These are phyloP conservation scores for Numenius phaeopus DNA, from an alignment of 2,797 vertebrate species.

Conservation along the genomic window DNA sequence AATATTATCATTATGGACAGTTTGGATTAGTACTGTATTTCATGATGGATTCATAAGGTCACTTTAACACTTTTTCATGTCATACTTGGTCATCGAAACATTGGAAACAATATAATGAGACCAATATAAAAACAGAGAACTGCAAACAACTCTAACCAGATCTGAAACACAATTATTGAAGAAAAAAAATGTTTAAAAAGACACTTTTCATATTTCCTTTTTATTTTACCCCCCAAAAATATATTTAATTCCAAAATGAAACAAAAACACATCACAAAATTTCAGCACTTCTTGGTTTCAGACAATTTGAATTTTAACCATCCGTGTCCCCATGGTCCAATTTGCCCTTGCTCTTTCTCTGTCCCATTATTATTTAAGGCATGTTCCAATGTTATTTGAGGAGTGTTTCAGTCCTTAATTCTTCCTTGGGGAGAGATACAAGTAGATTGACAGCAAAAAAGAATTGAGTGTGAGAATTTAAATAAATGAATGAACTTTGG, in stretches of 20 bases:
- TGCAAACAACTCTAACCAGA: neutral
- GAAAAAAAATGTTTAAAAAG: neutral
- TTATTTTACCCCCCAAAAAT: neutral
- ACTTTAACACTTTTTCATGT: neutral
- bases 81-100: neutral
- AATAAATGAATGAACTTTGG: neutral
- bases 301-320: neutral
- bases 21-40: neutral
- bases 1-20: neutral
- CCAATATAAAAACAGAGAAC: neutral
- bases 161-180: neutral
- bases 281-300: neutral
- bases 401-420: neutral
- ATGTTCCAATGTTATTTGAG: neutral
- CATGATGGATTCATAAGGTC: neutral
- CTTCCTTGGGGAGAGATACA: neutral
- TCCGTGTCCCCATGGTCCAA: neutral
- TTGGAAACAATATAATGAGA: neutral
- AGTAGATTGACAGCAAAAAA: neutral
- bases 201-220: neutral
- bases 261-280: neutral
- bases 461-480: neutral
- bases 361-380: neutral
- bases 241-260: neutral
- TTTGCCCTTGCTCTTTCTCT: neutral